Evolutionary conservation across 2,113 vertebrate species (phyloP), one percentile per base, ranked within the genome.

Genomic region (Leptobrachium leishanense): DNA sequence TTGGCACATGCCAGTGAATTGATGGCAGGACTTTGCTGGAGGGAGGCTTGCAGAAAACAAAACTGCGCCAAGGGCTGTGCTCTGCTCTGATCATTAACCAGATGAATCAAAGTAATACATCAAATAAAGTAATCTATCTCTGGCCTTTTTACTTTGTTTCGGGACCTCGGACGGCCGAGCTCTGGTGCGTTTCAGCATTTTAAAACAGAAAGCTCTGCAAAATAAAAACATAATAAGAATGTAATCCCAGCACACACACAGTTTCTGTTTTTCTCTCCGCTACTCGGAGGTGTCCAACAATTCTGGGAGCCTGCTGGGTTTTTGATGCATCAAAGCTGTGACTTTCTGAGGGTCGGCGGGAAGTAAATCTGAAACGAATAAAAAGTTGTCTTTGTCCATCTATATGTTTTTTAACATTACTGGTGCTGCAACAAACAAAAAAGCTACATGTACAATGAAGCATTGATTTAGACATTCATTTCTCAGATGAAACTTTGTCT

Each of bases 1-100:
- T 89, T 93, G 93, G 92, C 93, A 93, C 91, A 89, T 92, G 92
- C 91, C 90, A 89, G 87, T 93, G 92, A 92, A 94, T 94, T 93
- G 92, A 94, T 93, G 90, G 93, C 85, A 83, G 81, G 85, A 88
- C 89, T 88, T 90, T 88, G 90, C 88, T 92, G 89, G 90, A 89
- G 89, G 87, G 89, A 90, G 88, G 89, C 91, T 89, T 85, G 85
- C 83, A 74, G 91, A 90, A 31, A 89, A 90, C 93, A 92, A 92
- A 90, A 90, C 90, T 89, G 85, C 84, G 87, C 88, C 88, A 88
- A 73, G 88, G 87, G 86, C 90, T 86, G 88, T 86, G 85, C 89
- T 90, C 72, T 88, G 88, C 84, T 84, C 83, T 72, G 91, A 88
- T 90, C 92, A 93, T 93, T 92, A 91, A 93, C 92, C 91, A 93